These are phyloP conservation scores for Anas capensis DNA, from an alignment of 2,797 vertebrate species.

Conservation along the genomic window DNA sequence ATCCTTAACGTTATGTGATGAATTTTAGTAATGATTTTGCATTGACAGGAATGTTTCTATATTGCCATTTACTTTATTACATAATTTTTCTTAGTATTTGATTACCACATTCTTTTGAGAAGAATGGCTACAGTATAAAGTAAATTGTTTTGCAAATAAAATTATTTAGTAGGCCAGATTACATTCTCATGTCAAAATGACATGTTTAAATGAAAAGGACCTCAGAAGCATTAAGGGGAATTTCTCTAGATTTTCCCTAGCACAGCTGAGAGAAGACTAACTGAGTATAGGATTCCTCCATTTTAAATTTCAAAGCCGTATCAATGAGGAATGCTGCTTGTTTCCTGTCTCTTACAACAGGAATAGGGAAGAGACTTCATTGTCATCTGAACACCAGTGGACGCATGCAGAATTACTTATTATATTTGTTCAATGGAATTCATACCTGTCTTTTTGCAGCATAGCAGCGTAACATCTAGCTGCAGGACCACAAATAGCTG, in stretches of 20 bases:
- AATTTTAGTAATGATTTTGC: neutral
- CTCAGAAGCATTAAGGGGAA: neutral
- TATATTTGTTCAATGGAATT: neutral
- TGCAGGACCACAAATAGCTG: neutral
- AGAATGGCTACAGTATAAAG: neutral
- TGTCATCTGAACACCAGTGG: neutral
- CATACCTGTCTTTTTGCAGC: neutral
- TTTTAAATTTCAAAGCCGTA: neutral
- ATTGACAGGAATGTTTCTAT: neutral
- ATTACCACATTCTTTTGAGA: neutral
- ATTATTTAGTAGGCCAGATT: neutral
- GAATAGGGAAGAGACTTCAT: neutral
- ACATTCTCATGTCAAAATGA: neutral
- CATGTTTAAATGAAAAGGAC: neutral
- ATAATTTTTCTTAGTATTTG: neutral
- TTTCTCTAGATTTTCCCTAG: neutral
- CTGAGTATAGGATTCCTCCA: neutral
- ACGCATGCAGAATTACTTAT: neutral
- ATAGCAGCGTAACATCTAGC: accelerated
- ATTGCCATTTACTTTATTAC: neutral
- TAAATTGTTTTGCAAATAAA: neutral
- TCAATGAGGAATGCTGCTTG: neutral
- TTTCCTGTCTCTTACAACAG: neutral
- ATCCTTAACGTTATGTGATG: neutral
- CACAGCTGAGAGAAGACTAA: neutral